A percentile compares a stretch with the other conserved stretches of the same genome.
Evolutionary conservation across 2,888 invertebrate species (phyloP).

Genomic region (Leptogaster cylindrica): DNA sequence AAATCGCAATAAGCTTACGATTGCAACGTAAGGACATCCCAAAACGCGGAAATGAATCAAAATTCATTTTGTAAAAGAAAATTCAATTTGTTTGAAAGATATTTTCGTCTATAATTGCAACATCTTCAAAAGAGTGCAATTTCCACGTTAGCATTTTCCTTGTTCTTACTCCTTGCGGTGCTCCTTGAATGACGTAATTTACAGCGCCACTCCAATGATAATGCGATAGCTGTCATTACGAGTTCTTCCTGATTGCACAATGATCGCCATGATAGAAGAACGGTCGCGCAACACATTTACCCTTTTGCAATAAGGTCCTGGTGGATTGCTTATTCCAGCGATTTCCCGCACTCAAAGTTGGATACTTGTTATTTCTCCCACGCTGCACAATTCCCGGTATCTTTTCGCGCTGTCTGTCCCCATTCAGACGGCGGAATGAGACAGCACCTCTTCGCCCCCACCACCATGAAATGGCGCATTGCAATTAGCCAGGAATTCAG

Average conservation of each 20-base stretch:
- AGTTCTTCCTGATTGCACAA: conserved; percentile 2
- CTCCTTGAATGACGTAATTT: neutral
- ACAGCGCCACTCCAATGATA: too few species aligned
- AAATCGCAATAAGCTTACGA: conserved; percentile 7
- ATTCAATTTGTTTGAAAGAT: conserved; percentile 2
- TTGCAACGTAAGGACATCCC: neutral
- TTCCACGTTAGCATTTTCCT: neutral
- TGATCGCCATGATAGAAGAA: neutral
- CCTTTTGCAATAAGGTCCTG: neutral
- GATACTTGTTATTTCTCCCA: neutral
- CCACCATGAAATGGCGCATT: neutral
- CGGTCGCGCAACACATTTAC: neutral
- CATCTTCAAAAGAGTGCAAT: neutral
- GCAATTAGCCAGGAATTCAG: conserved; percentile 31
- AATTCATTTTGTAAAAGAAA: conserved; percentile 9
- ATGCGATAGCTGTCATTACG: conserved; percentile 2
- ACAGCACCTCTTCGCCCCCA: neutral
- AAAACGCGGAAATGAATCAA: conserved; percentile 3
- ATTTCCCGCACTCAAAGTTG: neutral
- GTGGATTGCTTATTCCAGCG: neutral
- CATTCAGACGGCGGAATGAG: neutral
- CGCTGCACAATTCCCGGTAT: conserved; percentile 5
- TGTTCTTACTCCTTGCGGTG: neutral
- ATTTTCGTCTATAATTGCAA: neutral
- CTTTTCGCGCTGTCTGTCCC: conserved; percentile 5